A percentile compares a stretch with the other conserved stretches of the same genome.
phyloP scores from a whole-genome alignment of 2,888 invertebrate genomes.

The Phyto melanocephala region DNA sequence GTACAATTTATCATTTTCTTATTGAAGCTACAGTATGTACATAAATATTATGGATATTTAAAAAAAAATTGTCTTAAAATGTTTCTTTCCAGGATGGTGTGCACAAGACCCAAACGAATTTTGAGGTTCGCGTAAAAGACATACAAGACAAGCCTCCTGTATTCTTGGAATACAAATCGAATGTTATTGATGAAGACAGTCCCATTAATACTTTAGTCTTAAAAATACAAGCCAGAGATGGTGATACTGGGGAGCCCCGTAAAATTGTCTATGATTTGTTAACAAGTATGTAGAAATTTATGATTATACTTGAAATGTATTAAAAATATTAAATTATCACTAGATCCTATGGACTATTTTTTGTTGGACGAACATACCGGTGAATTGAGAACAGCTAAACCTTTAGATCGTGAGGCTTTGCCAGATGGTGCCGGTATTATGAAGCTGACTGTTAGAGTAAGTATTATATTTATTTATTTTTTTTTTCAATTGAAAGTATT shows the following conservation, averaged over 20 bases:
- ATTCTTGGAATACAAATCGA: slow-evolving; percentile 89
- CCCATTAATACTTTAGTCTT: slow-evolving; percentile 90
- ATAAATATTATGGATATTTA: too few species aligned
- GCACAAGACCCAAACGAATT: slow-evolving; percentile 85
- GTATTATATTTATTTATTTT: too few species aligned
- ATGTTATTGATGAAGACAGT: slow-evolving; percentile 89
- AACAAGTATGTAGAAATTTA: slow-evolving; percentile 83
- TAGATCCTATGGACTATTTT: slow-evolving; percentile 94
- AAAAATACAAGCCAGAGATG: slow-evolving; percentile 89
- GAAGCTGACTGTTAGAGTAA: slow-evolving; percentile 86
- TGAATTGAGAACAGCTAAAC: slow-evolving; percentile 89
- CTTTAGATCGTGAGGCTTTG: slow-evolving; percentile 90
- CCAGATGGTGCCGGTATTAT: slow-evolving; percentile 89
- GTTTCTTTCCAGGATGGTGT: slow-evolving; percentile 84
- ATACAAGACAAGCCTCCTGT: slow-evolving; percentile 93
- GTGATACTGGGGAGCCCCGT: slow-evolving; percentile 90
- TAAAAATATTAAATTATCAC: too few species aligned
- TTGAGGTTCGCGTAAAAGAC: slow-evolving; percentile 89
- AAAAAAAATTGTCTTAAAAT: slow-evolving; percentile 8
- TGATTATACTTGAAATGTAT: too few species aligned
- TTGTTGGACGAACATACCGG: slow-evolving; percentile 88
- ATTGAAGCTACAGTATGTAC: slow-evolving; percentile 87
- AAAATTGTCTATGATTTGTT: slow-evolving; percentile 88
- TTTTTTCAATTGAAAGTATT: too few species aligned
- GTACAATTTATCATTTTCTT: slow-evolving; percentile 88